Conservation (phyloP, 2,888 invertebrate species). For the Drosophila maculinotata region DNA sequence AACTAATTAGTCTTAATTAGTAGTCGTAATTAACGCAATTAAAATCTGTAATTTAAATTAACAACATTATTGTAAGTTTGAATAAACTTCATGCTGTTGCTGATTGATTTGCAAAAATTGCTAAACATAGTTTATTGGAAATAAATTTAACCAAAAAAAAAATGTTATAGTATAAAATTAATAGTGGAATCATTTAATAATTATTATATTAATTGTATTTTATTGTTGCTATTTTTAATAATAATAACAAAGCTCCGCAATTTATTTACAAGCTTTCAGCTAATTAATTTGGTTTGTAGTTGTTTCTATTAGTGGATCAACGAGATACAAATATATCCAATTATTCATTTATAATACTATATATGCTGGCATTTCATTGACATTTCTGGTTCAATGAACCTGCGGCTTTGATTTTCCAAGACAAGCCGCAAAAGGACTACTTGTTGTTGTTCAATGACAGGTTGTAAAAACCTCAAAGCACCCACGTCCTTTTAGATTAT, state of each 20-base stretch:
- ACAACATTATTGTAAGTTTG: background rate
- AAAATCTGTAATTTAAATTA: background rate
- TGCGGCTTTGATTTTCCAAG: conserved; percentile 7
- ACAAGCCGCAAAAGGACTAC: conserved; percentile 10
- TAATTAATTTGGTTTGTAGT: too few species aligned
- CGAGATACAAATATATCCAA: background rate
- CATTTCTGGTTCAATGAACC: conserved; percentile 33
- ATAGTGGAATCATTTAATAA: too few species aligned
- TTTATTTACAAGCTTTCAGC: background rate
- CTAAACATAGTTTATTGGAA: too few species aligned
- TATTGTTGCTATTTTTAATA: too few species aligned
- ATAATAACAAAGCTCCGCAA: too few species aligned
- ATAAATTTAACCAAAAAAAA: too few species aligned
- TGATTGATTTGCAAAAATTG: too few species aligned
- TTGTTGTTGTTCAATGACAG: conserved; percentile 14
- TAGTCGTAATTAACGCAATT: background rate
- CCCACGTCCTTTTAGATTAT: conserved; percentile 41
- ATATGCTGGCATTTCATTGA: background rate
- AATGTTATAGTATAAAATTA: too few species aligned
- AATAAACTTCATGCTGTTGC: background rate
- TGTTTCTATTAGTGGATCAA: background rate
- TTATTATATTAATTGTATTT: too few species aligned
- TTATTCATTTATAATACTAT: too few species aligned
- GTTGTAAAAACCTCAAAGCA: background rate
- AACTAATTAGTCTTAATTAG: background rate